A percentile compares a stretch with the other conserved stretches of the same genome.
These are phyloP conservation scores for Cyprinus carpio DNA, from an alignment of 2,113 vertebrate genomes.

Conservation along the genomic window DNA sequence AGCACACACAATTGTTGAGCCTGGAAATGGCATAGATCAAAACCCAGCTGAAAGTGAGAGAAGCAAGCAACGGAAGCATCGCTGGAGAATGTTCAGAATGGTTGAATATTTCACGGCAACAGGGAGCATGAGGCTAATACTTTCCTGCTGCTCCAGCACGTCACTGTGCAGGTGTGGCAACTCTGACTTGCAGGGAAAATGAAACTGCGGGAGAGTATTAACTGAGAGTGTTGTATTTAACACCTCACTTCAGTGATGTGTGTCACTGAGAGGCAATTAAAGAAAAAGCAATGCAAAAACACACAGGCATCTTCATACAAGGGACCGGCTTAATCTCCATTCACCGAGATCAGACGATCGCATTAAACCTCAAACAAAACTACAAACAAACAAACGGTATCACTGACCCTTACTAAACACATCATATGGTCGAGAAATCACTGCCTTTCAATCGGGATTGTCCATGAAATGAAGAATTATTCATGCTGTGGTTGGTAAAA, in stretches of 20 bases:
- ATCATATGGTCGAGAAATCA: conserved; percentile 17
- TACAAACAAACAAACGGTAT: background rate
- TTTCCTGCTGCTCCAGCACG: conserved; percentile 28
- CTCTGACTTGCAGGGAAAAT: conserved; percentile 32
- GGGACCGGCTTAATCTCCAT: background rate
- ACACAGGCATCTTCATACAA: background rate
- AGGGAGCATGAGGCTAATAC: conserved; percentile 43
- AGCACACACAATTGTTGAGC: background rate
- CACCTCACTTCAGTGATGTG: conserved; percentile 59
- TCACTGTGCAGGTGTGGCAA: background rate
- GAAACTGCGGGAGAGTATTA: conserved; percentile 67
- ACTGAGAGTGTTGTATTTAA: conserved; percentile 65
- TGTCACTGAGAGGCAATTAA: conserved; percentile 67
- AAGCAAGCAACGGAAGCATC: conserved; percentile 18
- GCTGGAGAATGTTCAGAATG: conserved; percentile 44
- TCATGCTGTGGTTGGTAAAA: conserved; percentile 22
- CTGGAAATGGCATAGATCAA: conserved; percentile 15
- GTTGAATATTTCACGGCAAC: conserved; percentile 47
- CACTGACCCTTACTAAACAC: conserved; percentile 5
- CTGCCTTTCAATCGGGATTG: background rate
- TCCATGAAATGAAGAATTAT: background rate
- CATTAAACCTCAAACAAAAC: conserved; percentile 25
- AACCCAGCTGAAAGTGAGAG: background rate
- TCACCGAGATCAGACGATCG: background rate
- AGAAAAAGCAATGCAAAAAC: conserved; percentile 61